Conservation (phyloP, 2,888 invertebrate genomes). For the Apodemia mormo region DNA sequence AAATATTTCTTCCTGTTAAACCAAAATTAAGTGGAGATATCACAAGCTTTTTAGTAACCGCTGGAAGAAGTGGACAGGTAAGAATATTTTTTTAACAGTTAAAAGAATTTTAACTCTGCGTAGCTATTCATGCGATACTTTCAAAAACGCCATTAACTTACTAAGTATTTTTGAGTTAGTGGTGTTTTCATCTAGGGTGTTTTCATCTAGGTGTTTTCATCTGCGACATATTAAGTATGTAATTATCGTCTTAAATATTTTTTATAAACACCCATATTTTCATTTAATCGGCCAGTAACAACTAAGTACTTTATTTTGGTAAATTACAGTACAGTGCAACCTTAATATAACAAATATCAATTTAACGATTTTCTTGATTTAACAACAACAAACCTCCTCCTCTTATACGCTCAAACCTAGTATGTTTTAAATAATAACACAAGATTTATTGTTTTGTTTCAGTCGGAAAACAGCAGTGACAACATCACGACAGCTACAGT, state of each 20-base stretch:
- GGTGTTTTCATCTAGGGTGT: constrained; percentile 23
- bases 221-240: constrained; percentile 25
- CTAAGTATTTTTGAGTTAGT: constrained; percentile 28
- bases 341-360: no score
- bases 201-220: no score
- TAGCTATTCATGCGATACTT: constrained; percentile 21
- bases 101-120: constrained; percentile 24
- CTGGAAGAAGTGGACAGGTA: constrained; percentile 35
- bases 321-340: constrained; percentile 24
- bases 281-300: constrained; percentile 36
- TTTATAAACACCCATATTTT: constrained; percentile 37
- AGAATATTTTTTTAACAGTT: constrained; percentile 23
- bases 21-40: constrained; percentile 36
- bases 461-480: constrained; percentile 38
- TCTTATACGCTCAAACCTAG: constrained; percentile 35
- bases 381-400: constrained; percentile 35
- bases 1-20: constrained; percentile 37
- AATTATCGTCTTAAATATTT: constrained; percentile 33
- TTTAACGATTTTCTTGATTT: constrained; percentile 36
- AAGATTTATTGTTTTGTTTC: constrained; percentile 29
- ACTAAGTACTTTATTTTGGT: constrained; percentile 34
- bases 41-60: constrained; percentile 35
- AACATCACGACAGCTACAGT: constrained; percentile 39
- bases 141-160: constrained; percentile 3
- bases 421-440: constrained; percentile 35